These are phyloP conservation scores for Telenomus remus DNA, from an alignment of 1,140 invertebrate genomes.

Conservation along the genomic window DNA sequence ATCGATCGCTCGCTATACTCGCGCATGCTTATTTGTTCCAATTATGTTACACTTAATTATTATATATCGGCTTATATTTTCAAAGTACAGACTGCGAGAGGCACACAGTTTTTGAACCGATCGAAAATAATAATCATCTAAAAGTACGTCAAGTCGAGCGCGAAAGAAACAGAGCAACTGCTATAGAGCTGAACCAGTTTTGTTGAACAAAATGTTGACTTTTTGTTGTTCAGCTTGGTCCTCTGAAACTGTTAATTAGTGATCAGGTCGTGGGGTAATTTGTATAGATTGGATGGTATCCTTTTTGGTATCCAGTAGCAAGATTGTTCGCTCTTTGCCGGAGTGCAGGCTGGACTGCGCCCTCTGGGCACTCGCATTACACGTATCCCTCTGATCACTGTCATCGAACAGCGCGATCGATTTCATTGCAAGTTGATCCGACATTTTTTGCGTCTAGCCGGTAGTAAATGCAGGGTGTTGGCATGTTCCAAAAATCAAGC, in stretches of 20 bases:
- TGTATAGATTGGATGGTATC: conserved; percentile 56
- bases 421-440: conserved; percentile 56
- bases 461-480: conserved; percentile 72
- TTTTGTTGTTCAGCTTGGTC: conserved; percentile 55
- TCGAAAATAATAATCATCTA: no score
- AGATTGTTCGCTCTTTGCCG: conserved; percentile 58
- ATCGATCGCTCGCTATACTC: conserved; percentile 27
- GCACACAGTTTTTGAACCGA: no score
- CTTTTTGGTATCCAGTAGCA: conserved; percentile 67
- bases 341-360: conserved; percentile 41
- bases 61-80: background rate
- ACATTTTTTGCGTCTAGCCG: conserved; percentile 73
- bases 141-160: no score
- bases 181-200: conserved; percentile 8
- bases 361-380: conserved; percentile 68
- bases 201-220: conserved; percentile 12
- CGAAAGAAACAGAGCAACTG: background rate
- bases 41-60: conserved; percentile 4
- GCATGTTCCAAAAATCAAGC: conserved; percentile 32
- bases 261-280: conserved; percentile 61
- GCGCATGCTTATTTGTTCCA: conserved; percentile 41
- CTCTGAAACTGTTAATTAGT: conserved; percentile 71
- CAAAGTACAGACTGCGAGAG: background rate
- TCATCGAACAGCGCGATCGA: conserved; percentile 64
- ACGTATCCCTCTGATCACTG: conserved; percentile 64